Percentiles rank a stretch among this genome's conserved stretches.
phyloP scores from a whole-genome alignment of 2,888 invertebrate genomes.

The Oxytorus armatus region DNA sequence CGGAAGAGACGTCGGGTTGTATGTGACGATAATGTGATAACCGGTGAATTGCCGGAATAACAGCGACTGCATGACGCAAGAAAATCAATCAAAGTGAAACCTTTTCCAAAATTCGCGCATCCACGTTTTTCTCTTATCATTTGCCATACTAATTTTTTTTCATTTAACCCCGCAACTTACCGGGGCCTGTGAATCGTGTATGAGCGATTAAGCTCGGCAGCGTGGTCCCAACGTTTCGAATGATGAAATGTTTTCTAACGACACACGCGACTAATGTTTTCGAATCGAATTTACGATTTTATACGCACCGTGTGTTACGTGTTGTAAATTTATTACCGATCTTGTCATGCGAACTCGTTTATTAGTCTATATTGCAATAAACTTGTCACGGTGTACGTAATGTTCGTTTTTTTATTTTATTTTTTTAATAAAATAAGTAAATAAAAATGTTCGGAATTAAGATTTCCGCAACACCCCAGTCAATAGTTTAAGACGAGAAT shows the following conservation, averaged over 20 bases:
- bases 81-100: background rate
- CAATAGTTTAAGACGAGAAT: conserved; percentile 54
- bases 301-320: conserved; percentile 41
- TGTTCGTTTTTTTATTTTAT: conserved; percentile 27
- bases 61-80: background rate
- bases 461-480: conserved; percentile 55
- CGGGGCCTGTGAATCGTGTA: background rate
- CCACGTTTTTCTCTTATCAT: conserved; percentile 26
- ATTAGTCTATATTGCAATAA: conserved; percentile 22
- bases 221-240: background rate
- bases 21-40: conserved; percentile 52
- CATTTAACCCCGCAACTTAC: background rate
- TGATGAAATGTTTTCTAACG: background rate
- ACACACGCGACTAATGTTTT: background rate
- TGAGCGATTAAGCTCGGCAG: conserved; percentile 8
- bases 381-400: conserved; percentile 10
- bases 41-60: conserved; percentile 29
- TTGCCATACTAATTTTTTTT: conserved; percentile 52
- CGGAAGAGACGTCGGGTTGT: conserved; percentile 33
- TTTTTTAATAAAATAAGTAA: background rate
- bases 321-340: conserved; percentile 10
- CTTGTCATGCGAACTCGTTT: background rate
- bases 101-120: conserved; percentile 4
- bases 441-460: conserved; percentile 32
- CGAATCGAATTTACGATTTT: conserved; percentile 44